These are phyloP conservation scores for Coptodon bakossiorum DNA, from an alignment of 2,113 vertebrate genomes.

Conservation along the genomic window DNA sequence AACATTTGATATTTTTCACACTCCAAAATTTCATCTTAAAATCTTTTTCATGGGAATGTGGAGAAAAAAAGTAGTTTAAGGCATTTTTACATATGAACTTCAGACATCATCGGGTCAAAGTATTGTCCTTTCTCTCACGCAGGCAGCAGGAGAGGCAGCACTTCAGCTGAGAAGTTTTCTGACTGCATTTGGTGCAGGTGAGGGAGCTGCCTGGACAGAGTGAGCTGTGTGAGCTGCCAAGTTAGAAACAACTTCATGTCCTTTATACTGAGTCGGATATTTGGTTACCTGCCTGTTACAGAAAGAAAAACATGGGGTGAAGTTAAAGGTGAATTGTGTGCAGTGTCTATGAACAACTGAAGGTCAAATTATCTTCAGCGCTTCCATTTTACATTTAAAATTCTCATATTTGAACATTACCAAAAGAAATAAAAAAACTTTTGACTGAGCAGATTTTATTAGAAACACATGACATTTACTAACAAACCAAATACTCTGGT, in stretches of 20 bases:
- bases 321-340: not conserved
- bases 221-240: not conserved
- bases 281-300: not conserved
- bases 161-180: not conserved
- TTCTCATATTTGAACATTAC: not conserved
- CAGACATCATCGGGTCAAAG: not conserved
- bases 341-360: not conserved
- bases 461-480: not conserved
- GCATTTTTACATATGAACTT: fast-evolving
- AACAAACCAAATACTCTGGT: not conserved
- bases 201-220: not conserved
- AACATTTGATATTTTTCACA: not conserved
- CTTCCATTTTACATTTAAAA: fast-evolving
- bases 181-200: not conserved
- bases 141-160: fast-evolving
- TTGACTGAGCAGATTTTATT: not conserved
- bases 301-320: not conserved
- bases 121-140: not conserved
- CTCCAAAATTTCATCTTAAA: fast-evolving
- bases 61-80: fast-evolving
- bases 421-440: fast-evolving
- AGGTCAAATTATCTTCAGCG: not conserved
- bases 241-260: not conserved
- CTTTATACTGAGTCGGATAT: fast-evolving
- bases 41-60: not conserved